phyloP scores from a whole-genome alignment of 2,797 vertebrate species.

The Pseudopleuronectes americanus region DNA sequence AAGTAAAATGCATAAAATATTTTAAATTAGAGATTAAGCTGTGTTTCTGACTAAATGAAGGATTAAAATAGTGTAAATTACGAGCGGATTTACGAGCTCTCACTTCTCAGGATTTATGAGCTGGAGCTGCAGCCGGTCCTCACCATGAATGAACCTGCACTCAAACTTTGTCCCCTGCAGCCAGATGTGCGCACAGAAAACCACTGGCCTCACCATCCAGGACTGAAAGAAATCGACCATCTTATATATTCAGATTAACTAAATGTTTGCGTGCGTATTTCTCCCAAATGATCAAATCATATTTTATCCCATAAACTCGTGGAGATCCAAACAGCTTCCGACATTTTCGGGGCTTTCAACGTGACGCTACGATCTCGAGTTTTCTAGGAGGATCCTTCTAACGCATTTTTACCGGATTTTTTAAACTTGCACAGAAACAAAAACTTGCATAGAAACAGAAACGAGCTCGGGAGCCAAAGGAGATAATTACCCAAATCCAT shows the following conservation, averaged over 20 bases:
- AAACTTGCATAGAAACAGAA: background rate
- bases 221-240: background rate
- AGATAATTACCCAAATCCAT: conserved; percentile 83
- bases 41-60: background rate
- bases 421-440: conserved; percentile 24
- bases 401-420: too few relatives aligned
- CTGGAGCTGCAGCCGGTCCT: conserved; percentile 29
- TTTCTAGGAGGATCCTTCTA: too few relatives aligned
- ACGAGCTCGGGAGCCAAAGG: conserved; percentile 11
- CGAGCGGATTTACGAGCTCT: conserved; percentile 24
- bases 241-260: background rate
- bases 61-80: conserved; percentile 3
- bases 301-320: conserved; percentile 7
- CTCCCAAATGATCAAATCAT: background rate
- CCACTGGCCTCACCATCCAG: background rate
- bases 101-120: conserved; percentile 13
- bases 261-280: background rate
- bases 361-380: background rate
- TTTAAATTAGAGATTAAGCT: background rate
- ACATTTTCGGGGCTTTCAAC: conserved; percentile 4
- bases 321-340: background rate
- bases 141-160: conserved; percentile 45
- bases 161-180: conserved; percentile 72
- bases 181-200: conserved; percentile 71
- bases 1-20: background rate